Base-by-base conservation (phyloP, 1,140 invertebrate genomes). In the Orius insidiosus region DNA sequence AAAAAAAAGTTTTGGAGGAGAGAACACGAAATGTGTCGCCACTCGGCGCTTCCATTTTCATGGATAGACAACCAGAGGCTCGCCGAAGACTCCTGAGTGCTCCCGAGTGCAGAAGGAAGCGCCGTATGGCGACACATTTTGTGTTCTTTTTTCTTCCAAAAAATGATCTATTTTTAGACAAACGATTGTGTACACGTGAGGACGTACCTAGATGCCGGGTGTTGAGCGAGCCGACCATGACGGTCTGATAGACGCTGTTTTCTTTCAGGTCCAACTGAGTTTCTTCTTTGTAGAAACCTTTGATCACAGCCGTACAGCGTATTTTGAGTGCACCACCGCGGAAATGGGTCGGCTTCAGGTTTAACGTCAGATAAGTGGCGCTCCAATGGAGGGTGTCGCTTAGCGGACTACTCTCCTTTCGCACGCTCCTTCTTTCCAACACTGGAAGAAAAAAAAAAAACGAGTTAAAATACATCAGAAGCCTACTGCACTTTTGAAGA, bases 371-470 rank as follows among this genome's bases (percentile, higher is more conserved):
- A 34, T 30, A 49, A 5, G 42, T 45, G 15, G 42, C 42, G 16
- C 33, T 38, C 47, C 47, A 49, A 8, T 14, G 18, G 8, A 49
- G 41, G 2, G 41, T 30, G 13, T 49, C 49, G 40, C 45, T 47
- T 5, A 51, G 19, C 45, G 49, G 2, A 51, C 41, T 3, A 51
- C 45, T 18, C 36, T 31, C 14, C 46, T 34, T 34, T 51, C 49
- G 39, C 49, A 51, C 2, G 19, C 38, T 0, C 49, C 49, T n/a
- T 42, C 49, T n/a, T 51, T 37, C 33, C 46, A 42, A 41, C 49
- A 51, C 49, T 51, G 49, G 6, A 51, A 51, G 7, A 50, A 13
- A 43, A 7, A 11, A 46, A 44, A 13, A n/a, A 13, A 38, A 16
- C 13, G 24, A n/a, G n/a, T n/a, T n/a, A n/a, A n/a, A n/a, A n/a